phyloP scores from a whole-genome alignment of 2,797 vertebrate species.

The Erethizon dorsatum region DNA sequence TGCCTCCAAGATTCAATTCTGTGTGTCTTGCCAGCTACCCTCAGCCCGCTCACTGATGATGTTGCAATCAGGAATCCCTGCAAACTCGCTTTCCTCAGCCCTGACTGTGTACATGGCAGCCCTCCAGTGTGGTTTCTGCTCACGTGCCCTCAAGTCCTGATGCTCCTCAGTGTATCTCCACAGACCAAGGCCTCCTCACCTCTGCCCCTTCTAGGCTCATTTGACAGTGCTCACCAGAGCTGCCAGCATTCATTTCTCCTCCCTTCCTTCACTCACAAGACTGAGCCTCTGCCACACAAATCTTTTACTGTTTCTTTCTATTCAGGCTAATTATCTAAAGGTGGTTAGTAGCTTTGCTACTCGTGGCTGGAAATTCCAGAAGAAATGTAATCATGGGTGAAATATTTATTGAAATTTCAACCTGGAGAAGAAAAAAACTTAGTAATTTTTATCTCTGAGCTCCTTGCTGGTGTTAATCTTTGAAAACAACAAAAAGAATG shows the following conservation, averaged over 20 bases:
- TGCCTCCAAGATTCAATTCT: neutral
- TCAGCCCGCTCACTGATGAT: neutral
- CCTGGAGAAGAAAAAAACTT: neutral
- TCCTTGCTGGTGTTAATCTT: neutral
- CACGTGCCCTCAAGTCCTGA: neutral
- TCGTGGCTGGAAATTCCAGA: neutral
- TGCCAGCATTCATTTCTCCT: neutral
- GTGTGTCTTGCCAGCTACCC: neutral
- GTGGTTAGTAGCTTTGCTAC: neutral
- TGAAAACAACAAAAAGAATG: neutral
- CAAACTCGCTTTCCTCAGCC: neutral
- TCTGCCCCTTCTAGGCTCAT: neutral
- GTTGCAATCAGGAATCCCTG: neutral
- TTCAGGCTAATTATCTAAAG: neutral
- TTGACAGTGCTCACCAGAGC: neutral
- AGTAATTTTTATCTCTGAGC: neutral
- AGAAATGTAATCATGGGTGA: neutral
- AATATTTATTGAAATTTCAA: neutral
- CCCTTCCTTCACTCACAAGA: neutral
- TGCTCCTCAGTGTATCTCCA: neutral
- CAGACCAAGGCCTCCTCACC: neutral
- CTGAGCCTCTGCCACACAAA: neutral
- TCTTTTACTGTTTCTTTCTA: neutral
- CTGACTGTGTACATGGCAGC: accelerated
- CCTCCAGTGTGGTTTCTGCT: neutral